Percentiles rank a stretch among this genome's conserved stretches.
phyloP scores from a whole-genome alignment of 2,113 vertebrate species.

The Suncus etruscus region DNA sequence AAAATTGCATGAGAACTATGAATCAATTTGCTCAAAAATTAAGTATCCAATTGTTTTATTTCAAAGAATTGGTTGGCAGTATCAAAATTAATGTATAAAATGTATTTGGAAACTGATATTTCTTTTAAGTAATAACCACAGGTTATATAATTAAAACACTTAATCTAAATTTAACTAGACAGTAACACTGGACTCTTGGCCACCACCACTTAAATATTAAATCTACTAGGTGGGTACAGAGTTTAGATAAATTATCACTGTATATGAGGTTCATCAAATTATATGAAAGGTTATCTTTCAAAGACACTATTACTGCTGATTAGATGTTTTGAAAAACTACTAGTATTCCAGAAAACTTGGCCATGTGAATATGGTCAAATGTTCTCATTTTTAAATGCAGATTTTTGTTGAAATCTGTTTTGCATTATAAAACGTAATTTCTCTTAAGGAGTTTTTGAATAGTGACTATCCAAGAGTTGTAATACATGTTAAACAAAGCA shows the following conservation, averaged over 20 bases:
- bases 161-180: neutral
- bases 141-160: conserved; percentile 41
- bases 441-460: conserved; percentile 36
- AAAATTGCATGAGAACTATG: conserved; percentile 42
- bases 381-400: conserved; percentile 45
- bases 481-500: conserved; percentile 60
- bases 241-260: neutral
- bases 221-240: neutral
- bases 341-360: conserved; percentile 53
- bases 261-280: conserved; percentile 5
- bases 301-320: conserved; percentile 22
- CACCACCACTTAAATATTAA: neutral
- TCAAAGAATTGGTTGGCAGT: neutral
- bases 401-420: conserved; percentile 63
- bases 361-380: neutral
- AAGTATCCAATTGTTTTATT: neutral
- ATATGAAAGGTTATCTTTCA: conserved; percentile 14
- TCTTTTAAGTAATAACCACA: neutral
- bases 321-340: conserved; percentile 49
- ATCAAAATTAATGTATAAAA: neutral
- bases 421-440: conserved; percentile 66
- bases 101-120: neutral
- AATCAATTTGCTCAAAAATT: neutral
- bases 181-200: neutral
- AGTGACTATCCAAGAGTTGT: conserved; percentile 46